Evolutionary conservation across 2,113 vertebrate species (phyloP), one percentile per base, ranked within the genome.

Genomic region (Ceuthmochares aereus): DNA sequence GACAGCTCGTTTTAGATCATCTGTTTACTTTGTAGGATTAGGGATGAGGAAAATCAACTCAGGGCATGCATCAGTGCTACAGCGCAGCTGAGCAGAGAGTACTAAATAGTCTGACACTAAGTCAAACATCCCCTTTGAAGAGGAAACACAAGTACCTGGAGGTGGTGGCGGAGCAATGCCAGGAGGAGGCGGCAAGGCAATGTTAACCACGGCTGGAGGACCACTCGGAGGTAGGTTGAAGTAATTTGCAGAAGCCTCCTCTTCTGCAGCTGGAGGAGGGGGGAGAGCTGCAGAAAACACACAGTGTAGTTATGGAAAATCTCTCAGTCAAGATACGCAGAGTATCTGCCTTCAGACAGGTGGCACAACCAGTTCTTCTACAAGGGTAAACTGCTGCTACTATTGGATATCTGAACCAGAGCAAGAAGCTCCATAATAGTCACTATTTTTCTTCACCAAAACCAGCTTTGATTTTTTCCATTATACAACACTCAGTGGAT

Each of bases 221-320:
- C 98, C 98, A 90, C 98, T 98, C 0, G 99, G 99, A 90, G 99
- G 98, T 67, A 99, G 97, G 96, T 99, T 99, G 95, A 99, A 99
- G 93, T 99, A 99, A 96, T 99, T 99, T 74, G 99, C 98, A 89
- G 99, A 98, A 64, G 98, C 99, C 84, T 99, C 99, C 94, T 99
- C 99, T 75, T 99, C 98, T 20, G 98, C 97, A 69, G 99, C 98
- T 32, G 99, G 99, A 80, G 99, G 99, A 52, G 99, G 99, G 2
- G 97, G 97, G 18, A 99, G 98, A 96, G 98, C 99, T 99, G 90
- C 26, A 90, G 75, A 40, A 95, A 45, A 96, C 81, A 78, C 4
- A 60, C 29, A 59, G 0, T 0, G 23, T 17, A 22, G 70, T 91
- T 90, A 95, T 4, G 11, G 40, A 56, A 93, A 85, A 47, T 43